A percentile compares a stretch with the other conserved stretches of the same genome.
phyloP scores from a whole-genome alignment of 2,797 vertebrate species.

The Notolepis coatsorum region DNA sequence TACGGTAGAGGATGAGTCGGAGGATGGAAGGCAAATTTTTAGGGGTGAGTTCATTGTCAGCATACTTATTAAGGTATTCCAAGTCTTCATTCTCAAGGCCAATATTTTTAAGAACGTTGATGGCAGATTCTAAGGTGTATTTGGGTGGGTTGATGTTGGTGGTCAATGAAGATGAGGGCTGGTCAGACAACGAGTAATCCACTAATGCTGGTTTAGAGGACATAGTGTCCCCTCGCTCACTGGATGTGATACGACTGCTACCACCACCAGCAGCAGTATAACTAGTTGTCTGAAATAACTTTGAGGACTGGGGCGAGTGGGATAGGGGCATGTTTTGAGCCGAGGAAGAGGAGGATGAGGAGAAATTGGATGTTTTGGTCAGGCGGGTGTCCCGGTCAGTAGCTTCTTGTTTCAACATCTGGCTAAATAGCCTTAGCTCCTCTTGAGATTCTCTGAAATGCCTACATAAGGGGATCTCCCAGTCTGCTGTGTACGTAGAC shows the following conservation, averaged over 20 bases:
- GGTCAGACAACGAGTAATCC: constrained; percentile 11
- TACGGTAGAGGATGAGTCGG: constrained; percentile 89
- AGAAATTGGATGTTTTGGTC: constrained; percentile 42
- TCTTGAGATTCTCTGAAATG: not conserved
- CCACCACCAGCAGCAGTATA: constrained; percentile 25
- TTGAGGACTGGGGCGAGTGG: constrained; percentile 56
- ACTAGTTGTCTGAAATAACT: constrained; percentile 47
- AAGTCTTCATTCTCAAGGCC: constrained; percentile 94
- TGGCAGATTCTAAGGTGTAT: constrained; percentile 90
- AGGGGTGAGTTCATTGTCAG: constrained; percentile 93
- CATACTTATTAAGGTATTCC: constrained; percentile 91
- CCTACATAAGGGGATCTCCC: not conserved
- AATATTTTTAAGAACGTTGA: constrained; percentile 91
- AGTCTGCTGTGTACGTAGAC: not conserved
- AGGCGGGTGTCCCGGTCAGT: constrained; percentile 51
- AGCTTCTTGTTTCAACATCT: not conserved
- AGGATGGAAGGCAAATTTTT: constrained; percentile 93
- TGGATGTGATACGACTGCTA: constrained; percentile 2
- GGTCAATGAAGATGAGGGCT: constrained; percentile 2
- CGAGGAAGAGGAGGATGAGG: constrained; percentile 35
- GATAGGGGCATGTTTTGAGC: constrained; percentile 30
- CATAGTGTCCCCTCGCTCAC: constrained; percentile 19
- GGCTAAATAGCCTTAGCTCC: constrained; percentile 24
- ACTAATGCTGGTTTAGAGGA: constrained; percentile 49
- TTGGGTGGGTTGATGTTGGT: constrained; percentile 65